Percentiles rank a stretch among this genome's conserved stretches.
These are phyloP conservation scores for Pterocles gutturalis DNA, from an alignment of 2,113 vertebrate genomes.

Conservation along the genomic window DNA sequence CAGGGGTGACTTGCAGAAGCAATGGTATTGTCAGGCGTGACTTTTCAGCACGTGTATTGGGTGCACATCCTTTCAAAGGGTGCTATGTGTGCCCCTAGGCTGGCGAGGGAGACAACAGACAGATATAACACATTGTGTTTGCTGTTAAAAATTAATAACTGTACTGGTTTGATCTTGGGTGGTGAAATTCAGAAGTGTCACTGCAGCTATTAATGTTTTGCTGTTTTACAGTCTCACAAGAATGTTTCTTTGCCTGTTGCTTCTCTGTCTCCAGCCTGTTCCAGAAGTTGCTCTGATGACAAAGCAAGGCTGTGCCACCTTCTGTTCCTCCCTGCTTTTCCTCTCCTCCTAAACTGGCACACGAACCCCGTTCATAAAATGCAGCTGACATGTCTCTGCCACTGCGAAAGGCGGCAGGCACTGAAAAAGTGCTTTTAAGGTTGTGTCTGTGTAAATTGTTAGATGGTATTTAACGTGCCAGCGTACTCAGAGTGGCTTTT, in stretches of 20 bases:
- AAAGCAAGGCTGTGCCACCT: neutral
- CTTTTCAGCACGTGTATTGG: rapidly evolving
- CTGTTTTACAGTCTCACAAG: neutral
- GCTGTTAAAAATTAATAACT: neutral
- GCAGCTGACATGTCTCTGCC: neutral
- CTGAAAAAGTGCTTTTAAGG: neutral
- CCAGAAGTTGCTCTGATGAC: neutral
- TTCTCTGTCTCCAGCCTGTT: neutral
- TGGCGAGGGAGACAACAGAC: neutral
- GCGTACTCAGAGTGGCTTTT: neutral
- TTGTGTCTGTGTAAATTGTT: neutral
- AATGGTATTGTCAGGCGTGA: neutral
- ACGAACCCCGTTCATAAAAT: neutral
- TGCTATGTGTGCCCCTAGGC: neutral
- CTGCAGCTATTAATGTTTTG: neutral
- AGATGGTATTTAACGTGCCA: neutral
- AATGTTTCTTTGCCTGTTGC: neutral
- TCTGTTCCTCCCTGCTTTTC: neutral
- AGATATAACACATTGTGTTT: neutral
- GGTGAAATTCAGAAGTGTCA: neutral
- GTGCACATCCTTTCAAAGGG: neutral
- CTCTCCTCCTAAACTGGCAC: neutral
- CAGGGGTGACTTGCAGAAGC: neutral
- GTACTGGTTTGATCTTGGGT: neutral
- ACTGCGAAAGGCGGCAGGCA: neutral